A percentile compares a stretch with the other conserved stretches of the same genome.
phyloP scores from a whole-genome alignment of 64 coral and sea anemone species.

The Pocillopora verrucosa region DNA sequence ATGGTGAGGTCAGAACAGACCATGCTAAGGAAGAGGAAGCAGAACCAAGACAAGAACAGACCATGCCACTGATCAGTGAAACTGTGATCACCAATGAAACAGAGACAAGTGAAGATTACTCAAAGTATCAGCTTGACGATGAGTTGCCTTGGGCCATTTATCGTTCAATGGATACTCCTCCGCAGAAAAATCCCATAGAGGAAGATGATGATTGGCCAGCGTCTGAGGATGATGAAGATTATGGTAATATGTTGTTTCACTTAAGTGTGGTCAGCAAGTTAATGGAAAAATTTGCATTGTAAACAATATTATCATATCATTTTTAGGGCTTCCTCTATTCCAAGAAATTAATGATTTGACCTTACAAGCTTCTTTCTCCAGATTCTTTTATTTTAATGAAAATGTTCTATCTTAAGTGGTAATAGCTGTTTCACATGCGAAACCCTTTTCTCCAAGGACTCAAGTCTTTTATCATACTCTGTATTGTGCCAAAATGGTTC shows the following conservation, averaged over 20 bases:
- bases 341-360: too few relatives aligned
- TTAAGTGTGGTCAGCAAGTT: neutral
- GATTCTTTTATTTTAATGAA: too few relatives aligned
- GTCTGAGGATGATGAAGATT: conserved; percentile 88
- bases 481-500: too few relatives aligned
- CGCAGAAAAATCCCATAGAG: conserved; percentile 53
- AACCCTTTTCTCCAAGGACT: too few relatives aligned
- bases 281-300: too few relatives aligned
- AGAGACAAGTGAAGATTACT: conserved; percentile 42
- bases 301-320: too few relatives aligned
- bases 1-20: neutral
- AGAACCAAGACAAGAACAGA: neutral
- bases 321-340: too few relatives aligned
- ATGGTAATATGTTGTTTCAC: conserved; percentile 47
- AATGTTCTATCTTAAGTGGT: too few relatives aligned
- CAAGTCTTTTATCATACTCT: too few relatives aligned
- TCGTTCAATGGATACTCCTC: conserved; percentile 77
- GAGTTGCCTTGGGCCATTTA: conserved; percentile 99
- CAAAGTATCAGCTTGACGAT: conserved; percentile 80
- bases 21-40: neutral
- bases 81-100: conserved; percentile 32
- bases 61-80: neutral
- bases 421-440: too few relatives aligned
- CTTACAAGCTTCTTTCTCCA: too few relatives aligned
- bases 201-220: conserved; percentile 83